These are phyloP conservation scores for Megalops cyprinoides DNA, from an alignment of 2,797 vertebrate genomes.

Conservation along the genomic window DNA sequence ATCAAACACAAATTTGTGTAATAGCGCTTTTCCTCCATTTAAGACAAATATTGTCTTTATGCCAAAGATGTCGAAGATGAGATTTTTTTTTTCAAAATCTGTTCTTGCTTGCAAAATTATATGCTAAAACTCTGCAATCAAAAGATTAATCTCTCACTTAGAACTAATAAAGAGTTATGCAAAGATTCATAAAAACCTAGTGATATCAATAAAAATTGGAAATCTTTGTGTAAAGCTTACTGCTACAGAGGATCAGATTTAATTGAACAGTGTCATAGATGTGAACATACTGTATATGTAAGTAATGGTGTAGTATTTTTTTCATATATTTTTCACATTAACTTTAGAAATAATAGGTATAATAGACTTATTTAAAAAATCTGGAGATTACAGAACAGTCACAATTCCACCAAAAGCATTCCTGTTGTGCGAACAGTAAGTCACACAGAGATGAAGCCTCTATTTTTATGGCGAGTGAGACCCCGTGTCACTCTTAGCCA, in stretches of 20 bases:
- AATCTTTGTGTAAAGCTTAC: too few species aligned
- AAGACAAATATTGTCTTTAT: too few species aligned
- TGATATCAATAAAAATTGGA: too few species aligned
- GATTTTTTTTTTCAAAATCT: too few species aligned
- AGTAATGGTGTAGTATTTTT: background rate
- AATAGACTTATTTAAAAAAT: background rate
- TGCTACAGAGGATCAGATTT: background rate
- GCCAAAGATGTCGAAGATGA: too few species aligned
- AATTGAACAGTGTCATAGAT: background rate
- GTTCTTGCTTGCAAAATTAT: too few species aligned
- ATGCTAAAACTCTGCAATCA: too few species aligned
- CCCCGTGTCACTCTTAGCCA: slow-evolving; percentile 61
- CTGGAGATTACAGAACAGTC: background rate
- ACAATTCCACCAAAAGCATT: background rate
- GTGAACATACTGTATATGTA: background rate
- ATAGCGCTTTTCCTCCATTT: too few species aligned
- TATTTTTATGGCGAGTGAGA: slow-evolving; percentile 46
- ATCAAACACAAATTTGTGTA: too few species aligned
- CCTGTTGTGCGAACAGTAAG: slow-evolving; percentile 55
- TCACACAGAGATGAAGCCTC: slow-evolving; percentile 54
- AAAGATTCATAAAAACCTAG: too few species aligned
- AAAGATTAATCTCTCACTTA: too few species aligned
- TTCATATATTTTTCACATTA: background rate
- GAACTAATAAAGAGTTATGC: too few species aligned
- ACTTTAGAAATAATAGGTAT: background rate